phyloP scores from a whole-genome alignment of 2,797 vertebrate genomes.

The Enteromius radiatus region DNA sequence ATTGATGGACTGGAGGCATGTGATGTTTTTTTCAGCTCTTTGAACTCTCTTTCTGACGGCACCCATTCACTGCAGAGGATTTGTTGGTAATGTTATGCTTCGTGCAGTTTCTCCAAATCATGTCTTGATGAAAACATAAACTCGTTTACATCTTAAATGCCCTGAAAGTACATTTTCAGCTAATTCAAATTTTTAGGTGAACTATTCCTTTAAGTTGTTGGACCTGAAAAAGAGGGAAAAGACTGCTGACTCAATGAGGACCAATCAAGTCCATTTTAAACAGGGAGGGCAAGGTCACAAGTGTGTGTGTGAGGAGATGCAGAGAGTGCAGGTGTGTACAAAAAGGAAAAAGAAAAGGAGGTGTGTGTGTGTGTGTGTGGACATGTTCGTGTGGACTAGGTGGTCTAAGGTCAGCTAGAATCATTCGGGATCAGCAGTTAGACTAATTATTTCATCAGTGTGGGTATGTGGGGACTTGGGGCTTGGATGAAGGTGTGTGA shows the following conservation, averaged over 20 bases:
- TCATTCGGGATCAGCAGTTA: constrained; percentile 51
- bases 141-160: background rate
- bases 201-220: background rate
- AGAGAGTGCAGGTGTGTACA: constrained; percentile 40
- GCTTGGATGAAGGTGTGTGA: constrained; percentile 26
- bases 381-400: constrained; percentile 32
- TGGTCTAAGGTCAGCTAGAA: constrained; percentile 41
- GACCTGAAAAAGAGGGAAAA: background rate
- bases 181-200: background rate
- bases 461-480: constrained; percentile 24
- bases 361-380: constrained; percentile 34
- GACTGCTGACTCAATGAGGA: constrained; percentile 4
- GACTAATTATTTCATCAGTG: constrained; percentile 50
- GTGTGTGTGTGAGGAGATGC: constrained; percentile 14
- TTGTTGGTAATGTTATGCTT: background rate
- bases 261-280: constrained; percentile 20
- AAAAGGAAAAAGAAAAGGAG: constrained; percentile 19
- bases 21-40: too few species aligned
- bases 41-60: background rate
- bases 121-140: background rate
- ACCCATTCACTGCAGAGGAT: background rate
- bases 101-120: background rate
- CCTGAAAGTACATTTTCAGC: background rate
- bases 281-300: constrained; percentile 26
- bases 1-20: background rate